Evolutionary conservation across 2,113 vertebrate species (phyloP), one percentile per base, ranked within the genome.

Genomic region (Caloenas nicobarica): DNA sequence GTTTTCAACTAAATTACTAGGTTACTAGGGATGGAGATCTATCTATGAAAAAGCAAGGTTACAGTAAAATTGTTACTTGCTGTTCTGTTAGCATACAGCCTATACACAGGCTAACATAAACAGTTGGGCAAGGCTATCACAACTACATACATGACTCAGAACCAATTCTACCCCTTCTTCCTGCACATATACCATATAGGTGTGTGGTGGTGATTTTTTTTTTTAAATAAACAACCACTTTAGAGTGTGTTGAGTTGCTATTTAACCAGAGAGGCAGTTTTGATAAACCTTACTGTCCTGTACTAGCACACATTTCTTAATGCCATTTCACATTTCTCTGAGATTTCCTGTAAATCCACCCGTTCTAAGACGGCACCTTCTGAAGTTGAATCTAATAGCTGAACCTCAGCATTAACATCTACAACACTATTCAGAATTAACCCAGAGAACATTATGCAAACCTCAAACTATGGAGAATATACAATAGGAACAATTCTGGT

Each of bases 211-310:
- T 46, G 44, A 46, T 46, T 46, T 46, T 50, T 21, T 53, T 4
- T 62, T 71, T 57, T 64, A 50, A 16, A 61, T 28, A 40, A 77
- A 48, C 40, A 48, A 23, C 13, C 46, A 36, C 13, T 71, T 26
- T 31, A 0, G 0, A 69, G 25, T 1, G 0, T 72, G 10, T 10
- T 1, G 5, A 81, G 68, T 5, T 77, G 54, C 25, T 81, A 9
- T 51, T 73, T 15, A 65, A 38, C 9, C 15, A 79, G 19, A 6
- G 25, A 70, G 38, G 38, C 19, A 44, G 34, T 44, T 82, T 36
- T 62, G 42, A 36, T 19, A 81, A 76, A 51, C 13, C 28, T 18
- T 40, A 34, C 14, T 70, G 44, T 51, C n/a, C 46, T 57, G 17
- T 7, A 66, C 46, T 48, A 33, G 17, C 50, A 87, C 7, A 38